These are phyloP conservation scores for Amphipyra tragopoginis DNA, from an alignment of 2,888 invertebrate species.

Conservation along the genomic window DNA sequence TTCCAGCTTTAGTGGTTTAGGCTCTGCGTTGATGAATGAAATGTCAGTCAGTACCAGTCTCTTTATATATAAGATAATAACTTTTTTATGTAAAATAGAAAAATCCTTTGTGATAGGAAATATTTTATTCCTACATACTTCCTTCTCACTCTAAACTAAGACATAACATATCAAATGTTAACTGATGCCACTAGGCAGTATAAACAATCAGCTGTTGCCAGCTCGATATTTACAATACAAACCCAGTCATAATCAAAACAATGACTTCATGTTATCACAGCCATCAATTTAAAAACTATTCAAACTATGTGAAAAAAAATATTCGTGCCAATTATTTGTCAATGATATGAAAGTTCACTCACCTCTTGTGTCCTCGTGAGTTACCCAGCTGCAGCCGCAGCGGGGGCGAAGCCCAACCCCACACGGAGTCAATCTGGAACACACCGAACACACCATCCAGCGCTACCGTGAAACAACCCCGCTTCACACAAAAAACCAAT, in stretches of 20 bases:
- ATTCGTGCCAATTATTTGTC: slow-evolving; percentile 62
- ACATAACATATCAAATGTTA: slow-evolving; percentile 27
- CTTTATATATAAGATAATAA: too few relatives aligned
- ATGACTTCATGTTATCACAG: slow-evolving; percentile 47
- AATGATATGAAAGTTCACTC: slow-evolving; percentile 71
- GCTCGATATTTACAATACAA: slow-evolving; percentile 50
- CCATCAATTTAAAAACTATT: slow-evolving; percentile 54
- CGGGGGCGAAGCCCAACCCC: slow-evolving; percentile 98
- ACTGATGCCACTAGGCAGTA: slow-evolving; percentile 38
- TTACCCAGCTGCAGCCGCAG: slow-evolving; percentile 94
- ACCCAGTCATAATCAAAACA: slow-evolving; percentile 47
- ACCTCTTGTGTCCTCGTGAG: slow-evolving; percentile 89
- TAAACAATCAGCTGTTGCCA: slow-evolving; percentile 61
- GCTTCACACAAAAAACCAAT: slow-evolving; percentile 62
- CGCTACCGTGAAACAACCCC: slow-evolving; percentile 57
- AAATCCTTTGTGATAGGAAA: background rate
- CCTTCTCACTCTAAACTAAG: slow-evolving; percentile 8
- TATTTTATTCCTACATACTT: slow-evolving; percentile 3
- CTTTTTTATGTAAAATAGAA: too few relatives aligned
- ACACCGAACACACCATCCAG: slow-evolving; percentile 68
- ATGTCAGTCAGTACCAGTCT: too few relatives aligned
- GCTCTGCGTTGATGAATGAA: too few relatives aligned
- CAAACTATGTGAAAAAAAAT: slow-evolving; percentile 55
- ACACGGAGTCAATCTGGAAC: slow-evolving; percentile 97
- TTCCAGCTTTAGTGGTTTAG: too few relatives aligned